Percentiles rank a stretch among this genome's conserved stretches.
phyloP scores from a whole-genome alignment of 2,888 invertebrate species.

The Dinocampus coccinellae region DNA sequence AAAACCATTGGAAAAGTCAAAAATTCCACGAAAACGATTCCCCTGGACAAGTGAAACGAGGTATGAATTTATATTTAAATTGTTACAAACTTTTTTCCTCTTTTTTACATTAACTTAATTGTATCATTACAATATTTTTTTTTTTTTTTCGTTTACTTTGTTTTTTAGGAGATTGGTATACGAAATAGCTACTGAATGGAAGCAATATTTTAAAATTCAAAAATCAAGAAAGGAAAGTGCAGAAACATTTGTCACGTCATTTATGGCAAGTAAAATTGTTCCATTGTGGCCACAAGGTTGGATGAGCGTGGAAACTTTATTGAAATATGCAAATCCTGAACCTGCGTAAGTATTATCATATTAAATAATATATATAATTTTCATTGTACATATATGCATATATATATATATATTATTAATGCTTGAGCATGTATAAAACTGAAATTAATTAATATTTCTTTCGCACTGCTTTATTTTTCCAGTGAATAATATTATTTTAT shows the following conservation, averaged over 20 bases:
- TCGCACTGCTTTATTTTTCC: neutral
- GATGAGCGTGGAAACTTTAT: constrained; percentile 74
- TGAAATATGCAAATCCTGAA: constrained; percentile 70
- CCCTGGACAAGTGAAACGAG: constrained; percentile 79
- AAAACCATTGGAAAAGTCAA: constrained; percentile 69
- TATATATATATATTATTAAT: neutral
- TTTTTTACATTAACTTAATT: neutral
- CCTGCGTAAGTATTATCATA: constrained; percentile 50
- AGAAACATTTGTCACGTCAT: constrained; percentile 72
- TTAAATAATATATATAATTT: neutral
- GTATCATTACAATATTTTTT: no score
- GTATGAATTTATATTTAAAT: constrained; percentile 63
- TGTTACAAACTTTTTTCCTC: neutral
- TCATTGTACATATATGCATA: neutral
- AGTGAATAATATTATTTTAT: neutral
- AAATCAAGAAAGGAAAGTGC: constrained; percentile 69
- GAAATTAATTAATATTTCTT: neutral
- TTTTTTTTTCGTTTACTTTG: no score
- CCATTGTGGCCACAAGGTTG: constrained; percentile 79
- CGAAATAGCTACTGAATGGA: constrained; percentile 59
- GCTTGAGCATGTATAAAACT: neutral
- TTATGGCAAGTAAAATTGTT: constrained; percentile 75
- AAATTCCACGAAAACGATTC: constrained; percentile 80
- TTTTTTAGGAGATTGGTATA: constrained; percentile 56
- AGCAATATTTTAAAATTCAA: constrained; percentile 68